These are phyloP conservation scores for Stramonita haemastoma DNA, from an alignment of 2,888 invertebrate species.

Conservation along the genomic window DNA sequence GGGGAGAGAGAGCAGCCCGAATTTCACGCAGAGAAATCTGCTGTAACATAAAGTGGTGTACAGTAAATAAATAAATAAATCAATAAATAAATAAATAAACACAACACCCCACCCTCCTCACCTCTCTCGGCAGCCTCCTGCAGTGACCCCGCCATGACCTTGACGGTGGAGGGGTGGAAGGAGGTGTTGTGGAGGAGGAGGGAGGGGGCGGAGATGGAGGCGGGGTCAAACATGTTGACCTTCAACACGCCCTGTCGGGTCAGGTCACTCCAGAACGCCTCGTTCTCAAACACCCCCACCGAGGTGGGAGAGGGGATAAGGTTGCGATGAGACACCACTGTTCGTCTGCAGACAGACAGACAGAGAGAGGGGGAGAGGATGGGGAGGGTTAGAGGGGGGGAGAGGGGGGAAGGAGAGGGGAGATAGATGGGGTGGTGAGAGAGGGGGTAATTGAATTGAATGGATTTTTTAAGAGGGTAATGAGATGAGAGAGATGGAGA, in stretches of 20 bases:
- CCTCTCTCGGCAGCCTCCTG: slow-evolving; percentile 44
- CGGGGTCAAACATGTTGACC: slow-evolving; percentile 59
- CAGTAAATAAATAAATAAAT: neutral
- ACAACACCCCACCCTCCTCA: neutral
- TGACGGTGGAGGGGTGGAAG: slow-evolving; percentile 46
- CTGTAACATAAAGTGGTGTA: too few relatives aligned
- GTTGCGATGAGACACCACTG: slow-evolving; percentile 66
- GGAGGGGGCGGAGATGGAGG: neutral
- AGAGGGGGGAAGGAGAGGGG: neutral
- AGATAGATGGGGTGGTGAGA: too few relatives aligned
- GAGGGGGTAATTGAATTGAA: too few relatives aligned
- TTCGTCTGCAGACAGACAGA: slow-evolving; percentile 55
- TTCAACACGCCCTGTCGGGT: slow-evolving; percentile 69
- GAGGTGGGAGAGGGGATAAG: slow-evolving; percentile 68
- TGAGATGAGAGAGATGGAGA: neutral
- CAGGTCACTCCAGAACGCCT: slow-evolving; percentile 96
- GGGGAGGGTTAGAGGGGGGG: neutral
- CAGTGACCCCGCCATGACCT: slow-evolving; percentile 48
- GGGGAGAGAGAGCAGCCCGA: too few relatives aligned
- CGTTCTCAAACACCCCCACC: slow-evolving; percentile 95
- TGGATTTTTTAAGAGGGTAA: too few relatives aligned
- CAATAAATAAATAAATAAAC: neutral
- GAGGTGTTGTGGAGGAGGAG: slow-evolving; percentile 41
- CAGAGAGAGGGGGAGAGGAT: neutral
- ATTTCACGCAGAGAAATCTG: too few relatives aligned